Conservation (phyloP, 2,888 invertebrate species). For the Ashinkailepas kermadecensis region DNA sequence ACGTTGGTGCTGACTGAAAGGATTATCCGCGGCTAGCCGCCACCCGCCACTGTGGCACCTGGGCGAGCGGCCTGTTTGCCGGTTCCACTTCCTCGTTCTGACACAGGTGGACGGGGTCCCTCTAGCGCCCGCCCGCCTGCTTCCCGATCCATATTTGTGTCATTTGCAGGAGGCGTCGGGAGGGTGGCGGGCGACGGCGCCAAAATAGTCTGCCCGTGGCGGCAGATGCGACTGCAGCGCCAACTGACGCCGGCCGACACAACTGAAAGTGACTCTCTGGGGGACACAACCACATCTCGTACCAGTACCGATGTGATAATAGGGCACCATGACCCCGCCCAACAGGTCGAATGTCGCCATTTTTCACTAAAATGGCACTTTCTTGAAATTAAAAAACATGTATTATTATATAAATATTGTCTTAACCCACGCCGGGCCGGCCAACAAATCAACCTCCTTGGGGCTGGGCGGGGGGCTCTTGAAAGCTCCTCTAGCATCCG, state of each 20-base stretch:
- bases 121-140: neutral
- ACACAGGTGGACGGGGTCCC: neutral
- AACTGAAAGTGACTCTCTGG: too few species aligned
- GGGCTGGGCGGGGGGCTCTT: too few species aligned
- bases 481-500: too few species aligned
- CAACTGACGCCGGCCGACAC: neutral
- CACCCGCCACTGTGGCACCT: slow-evolving; percentile 4
- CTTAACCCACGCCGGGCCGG: too few species aligned
- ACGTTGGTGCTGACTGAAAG: neutral
- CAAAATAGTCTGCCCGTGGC: neutral
- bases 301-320: too few species aligned
- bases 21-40: neutral
- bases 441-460: too few species aligned
- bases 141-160: slow-evolving; percentile 18
- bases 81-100: slow-evolving; percentile 5
- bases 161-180: slow-evolving; percentile 13
- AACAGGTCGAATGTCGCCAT: too few species aligned
- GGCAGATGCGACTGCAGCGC: neutral
- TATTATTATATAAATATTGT: too few species aligned
- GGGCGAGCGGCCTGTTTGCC: neutral
- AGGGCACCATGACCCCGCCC: too few species aligned
- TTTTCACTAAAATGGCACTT: too few species aligned
- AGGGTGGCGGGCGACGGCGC: neutral
- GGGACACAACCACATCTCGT: too few species aligned
- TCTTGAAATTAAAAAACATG: too few species aligned